These are phyloP conservation scores for Myoxocephalus aenaeus DNA, from an alignment of 2,797 vertebrate genomes.

Conservation along the genomic window DNA sequence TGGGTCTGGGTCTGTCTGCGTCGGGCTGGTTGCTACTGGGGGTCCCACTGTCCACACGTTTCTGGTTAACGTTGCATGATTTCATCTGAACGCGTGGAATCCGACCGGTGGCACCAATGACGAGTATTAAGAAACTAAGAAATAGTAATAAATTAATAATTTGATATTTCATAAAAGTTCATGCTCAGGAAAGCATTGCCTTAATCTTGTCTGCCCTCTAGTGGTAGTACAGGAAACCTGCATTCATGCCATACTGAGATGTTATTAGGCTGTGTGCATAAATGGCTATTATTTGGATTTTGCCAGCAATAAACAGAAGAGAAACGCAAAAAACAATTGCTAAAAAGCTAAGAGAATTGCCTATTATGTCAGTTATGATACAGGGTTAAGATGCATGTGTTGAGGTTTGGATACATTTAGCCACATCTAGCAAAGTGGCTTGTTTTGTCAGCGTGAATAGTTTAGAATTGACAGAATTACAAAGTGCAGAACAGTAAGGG, in stretches of 20 bases:
- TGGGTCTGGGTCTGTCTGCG: no score
- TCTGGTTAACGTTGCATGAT: no score
- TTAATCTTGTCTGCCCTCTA: constrained; percentile 60
- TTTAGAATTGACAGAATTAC: background rate
- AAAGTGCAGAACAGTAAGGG: background rate
- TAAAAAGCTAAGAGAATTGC: background rate
- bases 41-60: no score
- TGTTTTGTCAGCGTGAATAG: background rate
- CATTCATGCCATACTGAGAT: background rate
- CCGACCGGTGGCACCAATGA: no score
- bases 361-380: background rate
- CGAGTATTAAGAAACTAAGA: background rate
- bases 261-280: background rate
- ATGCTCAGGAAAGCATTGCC: background rate
- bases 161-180: background rate
- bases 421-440: background rate
- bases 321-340: background rate
- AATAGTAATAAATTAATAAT: background rate
- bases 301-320: background rate
- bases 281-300: background rate
- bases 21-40: no score
- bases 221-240: constrained; percentile 43
- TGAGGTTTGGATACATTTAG: background rate
- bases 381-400: background rate
- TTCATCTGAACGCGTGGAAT: no score